Evolutionary conservation across 1,140 invertebrate genomes (phyloP).

Genomic region (Pseudomyrmex dendroicus): DNA sequence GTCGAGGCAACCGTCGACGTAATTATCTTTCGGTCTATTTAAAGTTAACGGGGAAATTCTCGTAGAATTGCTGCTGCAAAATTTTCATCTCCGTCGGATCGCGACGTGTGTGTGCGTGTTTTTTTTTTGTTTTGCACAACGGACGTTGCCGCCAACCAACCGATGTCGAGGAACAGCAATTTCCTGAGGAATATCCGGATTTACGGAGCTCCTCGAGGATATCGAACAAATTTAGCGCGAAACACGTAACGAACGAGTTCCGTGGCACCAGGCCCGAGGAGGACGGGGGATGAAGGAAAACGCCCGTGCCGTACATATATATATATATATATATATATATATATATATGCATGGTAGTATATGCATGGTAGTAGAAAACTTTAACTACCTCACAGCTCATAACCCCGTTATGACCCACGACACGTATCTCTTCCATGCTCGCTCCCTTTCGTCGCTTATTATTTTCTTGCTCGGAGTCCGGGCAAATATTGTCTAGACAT

Average conservation of each 20-base stretch:
- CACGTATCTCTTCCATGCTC: constrained; percentile 9
- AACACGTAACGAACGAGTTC: constrained; percentile 79
- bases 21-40: constrained; percentile 57
- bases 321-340: no score
- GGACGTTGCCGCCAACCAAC: constrained; percentile 50
- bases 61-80: constrained; percentile 37
- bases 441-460: constrained; percentile 77
- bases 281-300: constrained; percentile 13
- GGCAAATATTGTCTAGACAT: constrained; percentile 80
- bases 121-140: neutral
- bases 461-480: constrained; percentile 77
- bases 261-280: constrained; percentile 10
- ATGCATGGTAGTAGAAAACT: constrained; percentile 77
- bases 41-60: constrained; percentile 47
- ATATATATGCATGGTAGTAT: no score
- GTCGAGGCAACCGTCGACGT: constrained; percentile 47
- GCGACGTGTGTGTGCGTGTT: neutral
- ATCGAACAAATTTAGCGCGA: constrained; percentile 80
- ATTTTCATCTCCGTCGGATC: constrained; percentile 31
- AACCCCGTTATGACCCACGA: constrained; percentile 80
- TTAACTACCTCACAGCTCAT: constrained; percentile 82
- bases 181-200: constrained; percentile 74
- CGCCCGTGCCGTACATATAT: constrained; percentile 48
- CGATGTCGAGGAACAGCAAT: constrained; percentile 69
- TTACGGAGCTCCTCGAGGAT: constrained; percentile 71